phyloP scores from a whole-genome alignment of 2,797 vertebrate genomes.

The Perodicticus potto region DNA sequence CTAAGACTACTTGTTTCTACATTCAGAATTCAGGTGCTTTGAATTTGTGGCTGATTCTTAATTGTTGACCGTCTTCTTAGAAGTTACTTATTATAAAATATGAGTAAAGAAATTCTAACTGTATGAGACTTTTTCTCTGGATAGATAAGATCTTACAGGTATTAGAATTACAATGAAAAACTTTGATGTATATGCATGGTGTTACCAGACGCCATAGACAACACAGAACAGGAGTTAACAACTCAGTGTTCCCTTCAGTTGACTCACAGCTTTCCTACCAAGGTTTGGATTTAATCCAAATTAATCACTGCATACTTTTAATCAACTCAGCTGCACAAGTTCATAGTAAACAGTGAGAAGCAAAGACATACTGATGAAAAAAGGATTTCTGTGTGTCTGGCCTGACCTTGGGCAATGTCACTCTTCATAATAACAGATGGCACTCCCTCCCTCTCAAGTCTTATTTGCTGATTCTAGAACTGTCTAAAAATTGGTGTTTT shows the following conservation, averaged over 20 bases:
- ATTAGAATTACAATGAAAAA: conserved; percentile 50
- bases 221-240: background rate
- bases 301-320: conserved; percentile 57
- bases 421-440: conserved; percentile 39
- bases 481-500: conserved; percentile 52
- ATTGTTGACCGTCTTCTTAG: background rate
- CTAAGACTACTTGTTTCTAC: background rate
- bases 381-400: background rate
- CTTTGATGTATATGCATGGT: background rate
- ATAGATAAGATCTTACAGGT: background rate
- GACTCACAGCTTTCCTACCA: conserved; percentile 34
- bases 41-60: background rate
- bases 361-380: conserved; percentile 32
- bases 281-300: conserved; percentile 46
- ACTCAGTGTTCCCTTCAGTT: background rate
- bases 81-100: background rate
- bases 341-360: background rate
- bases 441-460: background rate
- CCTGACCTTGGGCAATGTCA: conserved; percentile 59
- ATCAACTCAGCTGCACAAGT: background rate
- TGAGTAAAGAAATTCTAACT: background rate
- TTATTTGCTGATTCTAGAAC: conserved; percentile 40
- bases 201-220: background rate
- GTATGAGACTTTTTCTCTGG: background rate
- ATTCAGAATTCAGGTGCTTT: conserved; percentile 38